Evolutionary conservation across 2,113 vertebrate genomes (phyloP).

Genomic region (Heptranchias perlo): DNA sequence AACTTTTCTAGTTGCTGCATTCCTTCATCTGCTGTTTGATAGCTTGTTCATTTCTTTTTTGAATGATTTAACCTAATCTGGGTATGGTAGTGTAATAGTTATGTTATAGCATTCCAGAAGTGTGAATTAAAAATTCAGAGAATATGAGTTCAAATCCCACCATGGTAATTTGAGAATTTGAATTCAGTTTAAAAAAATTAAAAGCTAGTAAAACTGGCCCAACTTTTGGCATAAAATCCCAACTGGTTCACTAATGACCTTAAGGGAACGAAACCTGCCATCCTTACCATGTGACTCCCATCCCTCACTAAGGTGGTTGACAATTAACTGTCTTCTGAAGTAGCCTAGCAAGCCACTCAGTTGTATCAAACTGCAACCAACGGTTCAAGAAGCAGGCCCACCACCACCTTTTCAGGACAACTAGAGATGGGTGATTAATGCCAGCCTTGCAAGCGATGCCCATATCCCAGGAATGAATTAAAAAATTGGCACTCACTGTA

Average conservation of each 20-base stretch:
- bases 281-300: not conserved
- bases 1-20: no score
- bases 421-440: not conserved
- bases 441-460: not conserved
- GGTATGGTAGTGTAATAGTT: not conserved
- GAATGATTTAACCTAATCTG: not conserved
- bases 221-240: not conserved
- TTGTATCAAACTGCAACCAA: not conserved
- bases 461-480: not conserved
- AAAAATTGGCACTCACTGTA: not conserved
- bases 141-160: not conserved
- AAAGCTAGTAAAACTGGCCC: not conserved
- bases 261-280: no score
- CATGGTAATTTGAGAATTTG: not conserved
- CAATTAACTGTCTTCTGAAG: not conserved
- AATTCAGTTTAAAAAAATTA: not conserved
- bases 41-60: no score
- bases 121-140: not conserved
- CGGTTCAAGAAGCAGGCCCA: not conserved
- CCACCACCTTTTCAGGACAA: not conserved
- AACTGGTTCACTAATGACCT: not conserved
- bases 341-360: not conserved
- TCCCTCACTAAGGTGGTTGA: not conserved
- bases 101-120: not conserved
- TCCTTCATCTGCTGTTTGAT: no score